Evolutionary conservation across 2,888 invertebrate genomes (phyloP).

Genomic region (Zonitis immaculata): DNA sequence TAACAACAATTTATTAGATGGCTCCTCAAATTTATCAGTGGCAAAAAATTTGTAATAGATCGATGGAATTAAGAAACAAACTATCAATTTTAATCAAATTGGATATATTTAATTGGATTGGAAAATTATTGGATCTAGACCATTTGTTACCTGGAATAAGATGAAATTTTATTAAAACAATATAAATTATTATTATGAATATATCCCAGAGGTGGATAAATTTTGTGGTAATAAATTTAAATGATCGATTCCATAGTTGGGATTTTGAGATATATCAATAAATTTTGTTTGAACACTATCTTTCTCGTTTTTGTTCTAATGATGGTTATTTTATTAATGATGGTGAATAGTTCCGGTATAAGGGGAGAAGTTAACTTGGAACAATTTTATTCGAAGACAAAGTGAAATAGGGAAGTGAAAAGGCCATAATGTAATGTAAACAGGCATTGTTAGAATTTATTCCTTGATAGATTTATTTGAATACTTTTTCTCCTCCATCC

Average conservation of each 20-base stretch:
- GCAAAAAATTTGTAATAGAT: too few relatives aligned
- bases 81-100: too few relatives aligned
- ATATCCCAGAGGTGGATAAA: not conserved
- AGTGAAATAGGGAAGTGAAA: constrained; percentile 17
- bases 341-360: not conserved
- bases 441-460: constrained; percentile 27
- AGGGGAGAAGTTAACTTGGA: not conserved
- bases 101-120: too few relatives aligned
- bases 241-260: not conserved
- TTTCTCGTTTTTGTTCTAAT: not conserved
- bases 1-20: not conserved
- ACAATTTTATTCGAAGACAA: constrained; percentile 2
- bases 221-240: not conserved
- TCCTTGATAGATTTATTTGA: constrained; percentile 17
- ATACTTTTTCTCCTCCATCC: constrained; percentile 1
- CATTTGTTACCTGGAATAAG: not conserved
- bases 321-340: not conserved
- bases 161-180: not conserved
- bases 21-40: too few relatives aligned
- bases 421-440: constrained; percentile 29
- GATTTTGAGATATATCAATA: too few relatives aligned
- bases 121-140: too few relatives aligned
- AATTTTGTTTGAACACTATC: too few relatives aligned
- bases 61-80: too few relatives aligned
- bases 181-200: not conserved